Evolutionary conservation across 2,888 invertebrate genomes (phyloP), one percentile per base, ranked within the genome.

Genomic region (Glaucopsyche alexis): DNA sequence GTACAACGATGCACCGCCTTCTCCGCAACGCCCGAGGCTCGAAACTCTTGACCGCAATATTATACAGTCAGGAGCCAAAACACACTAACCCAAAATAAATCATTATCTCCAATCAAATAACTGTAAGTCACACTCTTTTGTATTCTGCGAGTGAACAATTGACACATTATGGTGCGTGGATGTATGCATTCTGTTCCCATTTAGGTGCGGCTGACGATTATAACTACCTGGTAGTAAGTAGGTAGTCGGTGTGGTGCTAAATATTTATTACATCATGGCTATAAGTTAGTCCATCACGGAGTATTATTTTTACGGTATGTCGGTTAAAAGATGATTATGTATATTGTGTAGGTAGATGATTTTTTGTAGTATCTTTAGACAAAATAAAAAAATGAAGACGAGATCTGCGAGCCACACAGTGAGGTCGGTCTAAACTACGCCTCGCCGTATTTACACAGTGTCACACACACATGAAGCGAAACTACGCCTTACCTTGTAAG

Each of bases 61-160:
- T 40, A 42, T 42, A 42, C 66, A 66, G 40, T 66, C 66, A 40
- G 42, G 9, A 40, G 66, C 40, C 66, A 45, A 67, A 67, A 19
- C 67, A 67, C 7, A 67, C 47, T 69, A 69, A 69, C 69, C 69
- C 69, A 49, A 69, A 69, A 69, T 69, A 49, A 47, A 42, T 42
- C 11, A 67, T 67, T 67, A 67, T 67, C 67, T 45, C 0, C 29
- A 49, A 69, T 69, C 69, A 49, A 19, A 49, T 69, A 69, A 69
- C 69, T 49, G 69, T 69, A 49, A 47, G 9, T 42, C 29, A 29
- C 4, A 9, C 69, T 69, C 47, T 69, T 69, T 69, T 69, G 69
- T 69, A 69, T 69, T 69, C 69, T 14, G 19, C 16, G 29, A 14
- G 14, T 60, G 60, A 29, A 47, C 47, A 47, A 65, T 14, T 49